Evolutionary conservation across 2,797 vertebrate genomes (phyloP).

Genomic region (Dicrostonyx torquatus): DNA sequence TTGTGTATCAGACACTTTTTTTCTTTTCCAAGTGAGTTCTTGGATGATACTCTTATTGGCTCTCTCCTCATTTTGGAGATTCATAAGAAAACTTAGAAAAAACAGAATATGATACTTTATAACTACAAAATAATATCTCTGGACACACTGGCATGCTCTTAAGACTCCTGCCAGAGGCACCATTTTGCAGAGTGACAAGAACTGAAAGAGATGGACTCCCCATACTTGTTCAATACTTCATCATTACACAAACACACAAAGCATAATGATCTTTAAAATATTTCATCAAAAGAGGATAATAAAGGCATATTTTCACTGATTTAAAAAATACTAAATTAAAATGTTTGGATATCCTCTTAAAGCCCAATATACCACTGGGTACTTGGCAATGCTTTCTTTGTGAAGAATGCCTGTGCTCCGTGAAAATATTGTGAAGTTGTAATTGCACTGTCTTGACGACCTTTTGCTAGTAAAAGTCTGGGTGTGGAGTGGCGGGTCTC

Average conservation of each 20-base stretch:
- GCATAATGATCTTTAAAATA: neutral
- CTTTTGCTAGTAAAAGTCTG: neutral
- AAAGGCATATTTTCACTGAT: neutral
- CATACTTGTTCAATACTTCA: neutral
- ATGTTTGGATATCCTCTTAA: neutral
- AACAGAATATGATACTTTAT: slow-evolving; percentile 7
- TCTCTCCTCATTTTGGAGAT: neutral
- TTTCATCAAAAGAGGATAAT: neutral
- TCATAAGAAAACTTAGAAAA: neutral
- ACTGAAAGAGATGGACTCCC: neutral
- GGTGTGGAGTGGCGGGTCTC: neutral
- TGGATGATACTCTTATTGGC: neutral
- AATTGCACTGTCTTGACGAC: neutral
- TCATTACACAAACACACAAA: slow-evolving; percentile 9
- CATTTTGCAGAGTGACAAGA: neutral
- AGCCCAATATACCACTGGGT: neutral
- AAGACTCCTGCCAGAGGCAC: neutral
- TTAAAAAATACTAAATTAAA: neutral
- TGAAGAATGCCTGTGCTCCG: neutral
- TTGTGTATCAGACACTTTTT: neutral
- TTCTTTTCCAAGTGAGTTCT: neutral
- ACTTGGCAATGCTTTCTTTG: neutral
- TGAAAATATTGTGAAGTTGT: neutral
- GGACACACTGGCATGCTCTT: neutral
- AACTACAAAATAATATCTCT: slow-evolving; percentile 9